Base-by-base conservation (phyloP, 1,140 invertebrate species). In the Lepidurus apus region DNA sequence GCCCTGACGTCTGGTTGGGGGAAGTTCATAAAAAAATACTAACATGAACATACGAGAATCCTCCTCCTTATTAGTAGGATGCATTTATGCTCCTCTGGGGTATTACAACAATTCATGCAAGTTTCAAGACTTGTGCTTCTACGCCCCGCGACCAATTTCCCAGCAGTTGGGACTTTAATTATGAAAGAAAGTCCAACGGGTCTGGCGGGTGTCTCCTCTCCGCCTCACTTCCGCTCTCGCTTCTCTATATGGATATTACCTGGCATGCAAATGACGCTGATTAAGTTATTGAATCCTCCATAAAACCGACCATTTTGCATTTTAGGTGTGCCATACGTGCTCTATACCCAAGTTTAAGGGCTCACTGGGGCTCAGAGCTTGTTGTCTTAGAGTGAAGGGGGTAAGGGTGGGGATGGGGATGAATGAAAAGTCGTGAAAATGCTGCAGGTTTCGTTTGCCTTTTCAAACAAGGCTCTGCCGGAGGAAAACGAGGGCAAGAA, bases 51-150 rank as follows among this genome's bases (percentile, higher is more conserved):
- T 65, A 65, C 53, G 17, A 65, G 21, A 65, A 65, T 13, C 17
- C 6, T n/a, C 13, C 47, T 21, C 21, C 53, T 65, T 13, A 65
- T 65, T 65, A 65, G 53, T 65, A 13, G 53, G 53, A 65, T 65
- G 53, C 53, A 65, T 13, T 65, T 65, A 65, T 65, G 53, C 17
- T 65, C 53, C 53, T 65, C 53, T 65, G 53, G 53, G 53, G 53
- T 13, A 65, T 65, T 65, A 13, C 3, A 65, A 65, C 53, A 65
- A 65, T 65, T 65, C 53, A 65, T 65, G 13, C 53, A 65, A 65
- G 9, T 65, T 65, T n/a, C 53, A 65, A 17, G 53, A 65, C 17
- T n/a, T 65, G 0, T 65, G n/a, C 13, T 65, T 6, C 53, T 65
- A 65, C 53, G 53, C 17, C 53, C 21, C 17, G 2, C 34, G 3